phyloP scores from a whole-genome alignment of 1,140 invertebrate species.

The Zaprionus lachaisei region DNA sequence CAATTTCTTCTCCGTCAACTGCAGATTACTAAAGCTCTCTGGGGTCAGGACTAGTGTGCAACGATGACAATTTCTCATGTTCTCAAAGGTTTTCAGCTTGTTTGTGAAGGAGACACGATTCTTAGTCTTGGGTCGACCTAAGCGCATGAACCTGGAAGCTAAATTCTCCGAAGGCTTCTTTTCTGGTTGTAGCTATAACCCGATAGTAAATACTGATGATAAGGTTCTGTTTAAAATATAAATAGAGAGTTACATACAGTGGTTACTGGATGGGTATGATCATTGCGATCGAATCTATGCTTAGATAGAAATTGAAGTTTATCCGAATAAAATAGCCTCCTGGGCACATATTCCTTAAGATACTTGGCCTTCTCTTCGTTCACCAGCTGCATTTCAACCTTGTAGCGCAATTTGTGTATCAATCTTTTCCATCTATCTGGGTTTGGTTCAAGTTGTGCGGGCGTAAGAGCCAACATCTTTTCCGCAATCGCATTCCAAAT shows the following conservation, averaged over 20 bases:
- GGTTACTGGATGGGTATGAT: background rate
- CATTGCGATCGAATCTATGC: constrained; percentile 47
- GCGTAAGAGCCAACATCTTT: constrained; percentile 31
- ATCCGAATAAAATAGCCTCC: constrained; percentile 33
- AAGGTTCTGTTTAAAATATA: background rate
- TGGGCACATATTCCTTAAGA: background rate
- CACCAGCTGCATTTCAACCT: constrained; percentile 41
- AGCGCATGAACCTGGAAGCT: constrained; percentile 15
- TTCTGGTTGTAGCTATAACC: background rate
- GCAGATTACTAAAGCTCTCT: constrained; percentile 41
- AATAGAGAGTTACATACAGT: background rate
- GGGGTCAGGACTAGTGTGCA: constrained; percentile 33
- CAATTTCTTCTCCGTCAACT: background rate
- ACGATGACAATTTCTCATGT: constrained; percentile 31
- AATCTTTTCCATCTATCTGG: constrained; percentile 50
- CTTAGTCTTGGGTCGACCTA: constrained; percentile 16
- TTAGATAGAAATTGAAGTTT: constrained; percentile 46
- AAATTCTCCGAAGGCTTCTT: background rate
- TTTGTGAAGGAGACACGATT: background rate
- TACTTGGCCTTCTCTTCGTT: constrained; percentile 23
- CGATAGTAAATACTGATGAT: background rate
- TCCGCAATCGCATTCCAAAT: constrained; percentile 59
- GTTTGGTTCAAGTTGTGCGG: constrained; percentile 3
- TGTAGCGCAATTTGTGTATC: constrained; percentile 56
- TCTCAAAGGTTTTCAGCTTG: constrained; percentile 46